Percentiles rank a stretch among this genome's conserved stretches.
Conservation (phyloP, 2,113 vertebrate genomes). For the Solea solea region DNA sequence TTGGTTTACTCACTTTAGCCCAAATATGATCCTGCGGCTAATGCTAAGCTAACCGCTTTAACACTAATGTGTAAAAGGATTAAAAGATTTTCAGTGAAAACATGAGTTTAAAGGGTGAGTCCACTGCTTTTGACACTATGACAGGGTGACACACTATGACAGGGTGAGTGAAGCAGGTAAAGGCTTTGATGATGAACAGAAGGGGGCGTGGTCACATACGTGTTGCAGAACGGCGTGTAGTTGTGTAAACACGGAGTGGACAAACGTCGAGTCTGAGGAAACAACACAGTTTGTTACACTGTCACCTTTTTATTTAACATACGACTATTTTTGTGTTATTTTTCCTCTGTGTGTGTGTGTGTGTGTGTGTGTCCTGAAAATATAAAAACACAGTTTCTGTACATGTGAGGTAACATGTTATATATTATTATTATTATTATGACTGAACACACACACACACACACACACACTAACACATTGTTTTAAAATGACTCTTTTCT, state of each 20-base stretch:
- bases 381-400: not conserved
- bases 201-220: constrained; percentile 86
- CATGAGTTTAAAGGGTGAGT: not conserved
- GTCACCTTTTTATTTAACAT: constrained; percentile 44
- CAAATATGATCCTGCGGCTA: too few species aligned
- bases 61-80: not conserved
- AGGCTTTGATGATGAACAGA: not conserved
- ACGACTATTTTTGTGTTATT: too few species aligned
- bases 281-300: constrained; percentile 77
- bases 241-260: constrained; percentile 98
- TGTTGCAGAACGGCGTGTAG: constrained; percentile 92
- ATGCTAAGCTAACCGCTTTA: too few species aligned
- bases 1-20: too few species aligned
- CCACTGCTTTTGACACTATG: not conserved
- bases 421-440: too few species aligned
- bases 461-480: not conserved
- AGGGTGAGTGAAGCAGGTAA: not conserved
- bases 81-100: not conserved
- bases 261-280: constrained; percentile 94
- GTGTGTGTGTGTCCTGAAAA: not conserved
- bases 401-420: not conserved
- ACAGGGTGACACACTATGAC: not conserved
- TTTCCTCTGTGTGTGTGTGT: not conserved
- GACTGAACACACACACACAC: too few species aligned
- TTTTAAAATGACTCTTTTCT: not conserved